Evolutionary conservation across 2,888 invertebrate genomes (phyloP).

Genomic region (Silvanus unidentatus): DNA sequence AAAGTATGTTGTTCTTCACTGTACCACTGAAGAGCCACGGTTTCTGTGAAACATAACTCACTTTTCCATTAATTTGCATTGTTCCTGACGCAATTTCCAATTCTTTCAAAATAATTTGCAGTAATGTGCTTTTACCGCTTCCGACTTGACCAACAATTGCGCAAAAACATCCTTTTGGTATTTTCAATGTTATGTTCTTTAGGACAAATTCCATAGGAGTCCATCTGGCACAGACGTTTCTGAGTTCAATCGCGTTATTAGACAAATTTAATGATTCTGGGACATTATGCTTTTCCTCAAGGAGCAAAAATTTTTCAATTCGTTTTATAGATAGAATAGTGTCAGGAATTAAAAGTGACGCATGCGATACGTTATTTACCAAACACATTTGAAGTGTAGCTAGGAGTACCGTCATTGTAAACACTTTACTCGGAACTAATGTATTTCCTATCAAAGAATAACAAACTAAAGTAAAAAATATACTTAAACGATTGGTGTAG

Average conservation of each 20-base stretch:
- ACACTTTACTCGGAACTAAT: background rate
- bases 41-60: background rate
- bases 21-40: background rate
- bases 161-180: background rate
- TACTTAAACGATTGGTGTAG: background rate
- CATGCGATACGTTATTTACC: no score
- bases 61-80: constrained; percentile 1
- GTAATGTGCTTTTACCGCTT: background rate
- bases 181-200: background rate
- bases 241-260: background rate
- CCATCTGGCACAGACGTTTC: background rate
- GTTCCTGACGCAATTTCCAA: background rate
- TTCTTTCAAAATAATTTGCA: background rate
- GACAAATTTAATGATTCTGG: no score
- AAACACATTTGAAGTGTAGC: no score
- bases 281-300: background rate
- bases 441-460: background rate
- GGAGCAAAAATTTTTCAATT: constrained; percentile 3
- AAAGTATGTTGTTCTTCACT: background rate
- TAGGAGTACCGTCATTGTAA: background rate
- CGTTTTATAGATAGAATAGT: background rate
- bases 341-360: background rate
- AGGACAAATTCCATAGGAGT: background rate
- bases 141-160: constrained; percentile 2
- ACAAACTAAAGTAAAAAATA: background rate